Base-by-base conservation (phyloP, 2,797 vertebrate species). In the Gallinago nigripennis region DNA sequence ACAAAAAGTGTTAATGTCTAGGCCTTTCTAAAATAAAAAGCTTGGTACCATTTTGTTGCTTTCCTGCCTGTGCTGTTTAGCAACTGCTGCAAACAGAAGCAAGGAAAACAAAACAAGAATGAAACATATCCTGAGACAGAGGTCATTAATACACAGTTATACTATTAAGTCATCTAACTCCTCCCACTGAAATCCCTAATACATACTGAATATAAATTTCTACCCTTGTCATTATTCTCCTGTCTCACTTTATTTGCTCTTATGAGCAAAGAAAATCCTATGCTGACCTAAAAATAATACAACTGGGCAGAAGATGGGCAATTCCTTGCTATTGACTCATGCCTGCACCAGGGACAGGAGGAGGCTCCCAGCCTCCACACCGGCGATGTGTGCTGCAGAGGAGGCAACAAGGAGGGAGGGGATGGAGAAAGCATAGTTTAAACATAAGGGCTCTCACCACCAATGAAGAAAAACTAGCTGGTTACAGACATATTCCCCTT, bases 61-160 rank as follows among this genome's bases (percentile, higher is more conserved):
- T 90, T 92, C 73, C 66, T 69, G 33, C 18, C 54, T 27, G 24
- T 50, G 30, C 20, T 85, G 60, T 82, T 82, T 66, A 76, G 43
- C 70, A 90, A 72, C 46, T 92, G 79, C 39, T 20, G 39, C n/a
- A 86, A 89, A 85, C n/a, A 89, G 82, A 83, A 90, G 66, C n/a
- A 83, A 89, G 30, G 43, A 75, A 83, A 96, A 91, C 45, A 92
- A 78, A 66, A 33, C 63, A 68, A 78, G 48, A 82, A 65, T n/a
- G 23, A 86, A 93, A 83, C 69, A 46, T 41, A 46, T 41, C 66
- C 68, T 53, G 56, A 93, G 73, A 94, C 43, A 92, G 63, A 77
- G 88, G 18, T 72, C 35, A 61, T 81, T 58, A 76, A 86, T 43
- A 71, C 41, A 78, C 20, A 64, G 45, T 45, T 50, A 50, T 8